Conservation (phyloP, 2,113 vertebrate species). For the Plecturocebus donacophilus region DNA sequence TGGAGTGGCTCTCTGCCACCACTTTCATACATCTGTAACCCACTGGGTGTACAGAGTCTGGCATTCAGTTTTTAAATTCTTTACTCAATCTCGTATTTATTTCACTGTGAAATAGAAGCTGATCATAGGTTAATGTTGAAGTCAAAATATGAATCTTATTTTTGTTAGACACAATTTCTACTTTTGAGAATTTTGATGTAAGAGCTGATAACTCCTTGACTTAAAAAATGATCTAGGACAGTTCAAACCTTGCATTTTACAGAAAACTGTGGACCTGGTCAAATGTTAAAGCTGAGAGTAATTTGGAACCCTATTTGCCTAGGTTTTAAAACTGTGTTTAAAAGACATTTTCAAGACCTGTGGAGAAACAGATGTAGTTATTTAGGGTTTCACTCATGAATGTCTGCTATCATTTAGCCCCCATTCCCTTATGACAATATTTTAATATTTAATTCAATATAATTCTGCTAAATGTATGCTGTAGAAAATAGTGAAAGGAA, state of each 20-base stretch:
- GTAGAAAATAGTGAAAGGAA: conserved; percentile 66
- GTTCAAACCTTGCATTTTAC: conserved; percentile 45
- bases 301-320: conserved; percentile 53
- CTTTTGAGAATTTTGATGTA: conserved; percentile 60
- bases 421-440: conserved; percentile 54
- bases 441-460: conserved; percentile 76
- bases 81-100: conserved; percentile 65
- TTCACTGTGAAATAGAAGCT: conserved; percentile 69
- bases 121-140: conserved; percentile 60
- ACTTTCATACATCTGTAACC: conserved; percentile 69
- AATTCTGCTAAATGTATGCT: conserved; percentile 60
- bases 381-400: conserved; percentile 55
- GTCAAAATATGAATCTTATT: conserved; percentile 71
- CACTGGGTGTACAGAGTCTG: conserved; percentile 58
- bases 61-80: conserved; percentile 65
- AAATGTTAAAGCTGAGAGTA: conserved; percentile 60
- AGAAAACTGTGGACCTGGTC: conserved; percentile 26
- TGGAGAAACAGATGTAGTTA: conserved; percentile 71
- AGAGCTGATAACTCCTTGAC: background rate
- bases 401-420: conserved; percentile 71
- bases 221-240: background rate
- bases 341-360: conserved; percentile 52
- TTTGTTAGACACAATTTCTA: conserved; percentile 63
- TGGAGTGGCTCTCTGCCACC: conserved; percentile 59
- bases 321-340: conserved; percentile 35